Evolutionary conservation across 2,888 invertebrate species (phyloP).

Genomic region (Athetis lepigone): DNA sequence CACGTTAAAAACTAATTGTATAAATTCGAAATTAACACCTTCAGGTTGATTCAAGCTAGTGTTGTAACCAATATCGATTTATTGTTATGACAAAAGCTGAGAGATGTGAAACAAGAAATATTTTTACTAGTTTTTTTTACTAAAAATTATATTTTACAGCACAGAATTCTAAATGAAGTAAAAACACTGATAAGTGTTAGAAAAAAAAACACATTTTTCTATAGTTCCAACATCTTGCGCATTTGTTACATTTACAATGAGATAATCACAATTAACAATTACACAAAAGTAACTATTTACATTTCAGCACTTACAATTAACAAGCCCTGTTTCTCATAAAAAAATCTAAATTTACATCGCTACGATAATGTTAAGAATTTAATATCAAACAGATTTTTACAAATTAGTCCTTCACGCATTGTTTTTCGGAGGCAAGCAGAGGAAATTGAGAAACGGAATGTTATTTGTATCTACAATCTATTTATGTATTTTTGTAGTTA

Average conservation of each 20-base stretch:
- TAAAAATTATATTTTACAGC: background rate
- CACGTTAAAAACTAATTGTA: slow-evolving; percentile 81
- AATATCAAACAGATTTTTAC: slow-evolving; percentile 23
- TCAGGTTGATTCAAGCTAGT: slow-evolving; percentile 42
- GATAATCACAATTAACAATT: slow-evolving; percentile 67
- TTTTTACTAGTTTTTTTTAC: slow-evolving; percentile 12
- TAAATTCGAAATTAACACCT: slow-evolving; percentile 87
- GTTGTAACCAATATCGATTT: slow-evolving; percentile 21
- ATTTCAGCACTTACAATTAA: slow-evolving; percentile 66
- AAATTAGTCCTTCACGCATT: slow-evolving; percentile 1
- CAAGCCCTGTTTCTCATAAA: slow-evolving; percentile 74
- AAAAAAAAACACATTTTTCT: slow-evolving; percentile 12
- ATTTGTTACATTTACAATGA: slow-evolving; percentile 58
- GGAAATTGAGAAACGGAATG: slow-evolving; percentile 22
- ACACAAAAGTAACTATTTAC: slow-evolving; percentile 73
- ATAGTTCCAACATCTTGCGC: slow-evolving; percentile 31
- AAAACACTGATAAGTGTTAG: background rate
- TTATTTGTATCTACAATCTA: slow-evolving; percentile 12
- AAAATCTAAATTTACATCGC: slow-evolving; percentile 45
- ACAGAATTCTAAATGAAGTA: background rate
- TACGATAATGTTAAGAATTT: slow-evolving; percentile 26
- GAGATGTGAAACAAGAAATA: background rate
- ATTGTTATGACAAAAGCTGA: slow-evolving; percentile 8
- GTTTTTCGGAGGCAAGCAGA: background rate
- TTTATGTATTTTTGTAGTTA: background rate